A percentile compares a stretch with the other conserved stretches of the same genome.
phyloP scores from a whole-genome alignment of 1,140 invertebrate genomes.

The Dysdera silvatica region DNA sequence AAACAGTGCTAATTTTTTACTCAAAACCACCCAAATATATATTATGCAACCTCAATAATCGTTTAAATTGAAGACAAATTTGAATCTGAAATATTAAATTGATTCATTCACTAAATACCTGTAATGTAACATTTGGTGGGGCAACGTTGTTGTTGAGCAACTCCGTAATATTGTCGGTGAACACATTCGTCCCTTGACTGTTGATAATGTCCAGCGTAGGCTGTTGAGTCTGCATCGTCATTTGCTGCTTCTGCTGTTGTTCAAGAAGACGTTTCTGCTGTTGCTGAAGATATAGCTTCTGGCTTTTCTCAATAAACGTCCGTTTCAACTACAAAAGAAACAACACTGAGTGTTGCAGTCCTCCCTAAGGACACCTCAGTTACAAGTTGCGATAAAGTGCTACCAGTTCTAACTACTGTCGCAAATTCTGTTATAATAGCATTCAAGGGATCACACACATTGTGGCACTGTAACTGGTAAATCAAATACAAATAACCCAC shows the following conservation, averaged over 20 bases:
- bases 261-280: constrained; percentile 51
- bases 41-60: not conserved
- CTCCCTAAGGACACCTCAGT: no score
- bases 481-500: no score
- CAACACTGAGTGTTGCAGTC: no score
- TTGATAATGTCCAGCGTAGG: constrained; percentile 48
- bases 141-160: constrained; percentile 70
- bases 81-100: not conserved
- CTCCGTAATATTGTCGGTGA: constrained; percentile 64
- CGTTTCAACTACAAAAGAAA: no score
- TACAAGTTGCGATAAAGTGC: no score
- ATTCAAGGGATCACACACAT: no score
- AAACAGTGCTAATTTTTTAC: not conserved
- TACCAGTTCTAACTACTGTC: no score
- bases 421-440: no score
- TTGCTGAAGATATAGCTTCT: constrained; percentile 47
- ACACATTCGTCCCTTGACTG: constrained; percentile 47
- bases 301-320: no score
- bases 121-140: constrained; percentile 66
- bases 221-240: constrained; percentile 57
- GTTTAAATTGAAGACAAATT: not conserved
- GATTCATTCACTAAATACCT: no score
- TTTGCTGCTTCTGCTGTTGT: constrained; percentile 53
- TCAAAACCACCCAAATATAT: not conserved
- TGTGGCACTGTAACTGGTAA: no score